phyloP scores from a whole-genome alignment of 2,888 invertebrate species.

The Aphodius granarius region DNA sequence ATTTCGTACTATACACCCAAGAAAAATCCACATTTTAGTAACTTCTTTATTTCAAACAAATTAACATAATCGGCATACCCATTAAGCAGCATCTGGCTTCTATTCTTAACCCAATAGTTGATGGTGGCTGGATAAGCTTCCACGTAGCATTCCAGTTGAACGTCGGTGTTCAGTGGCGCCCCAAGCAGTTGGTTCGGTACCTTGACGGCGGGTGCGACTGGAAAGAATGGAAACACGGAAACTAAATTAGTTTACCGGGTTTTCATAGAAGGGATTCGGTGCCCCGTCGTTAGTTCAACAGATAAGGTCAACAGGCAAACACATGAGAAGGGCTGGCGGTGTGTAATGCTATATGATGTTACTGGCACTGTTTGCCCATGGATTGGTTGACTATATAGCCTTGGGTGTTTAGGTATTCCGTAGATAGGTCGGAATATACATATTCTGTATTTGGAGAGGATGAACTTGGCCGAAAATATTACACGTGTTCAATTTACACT shows the following conservation, averaged over 20 bases:
- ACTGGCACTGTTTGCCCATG: neutral
- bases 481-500: neutral
- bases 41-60: too few species aligned
- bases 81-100: slow-evolving; percentile 77
- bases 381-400: neutral
- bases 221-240: slow-evolving; percentile 29
- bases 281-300: neutral
- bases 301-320: neutral
- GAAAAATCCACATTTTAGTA: neutral
- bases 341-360: neutral
- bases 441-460: neutral
- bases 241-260: neutral
- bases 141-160: slow-evolving; percentile 83
- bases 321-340: neutral
- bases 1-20: slow-evolving; percentile 66
- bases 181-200: slow-evolving; percentile 88
- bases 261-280: neutral
- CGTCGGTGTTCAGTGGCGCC: slow-evolving; percentile 82
- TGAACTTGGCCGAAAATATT: neutral
- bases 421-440: neutral
- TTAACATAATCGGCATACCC: slow-evolving; percentile 60
- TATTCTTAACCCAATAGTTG: slow-evolving; percentile 81
- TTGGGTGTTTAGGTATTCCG: neutral
- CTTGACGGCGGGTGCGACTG: slow-evolving; percentile 88
- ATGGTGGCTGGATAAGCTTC: slow-evolving; percentile 82